These are phyloP conservation scores for Haliclona indistincta DNA, from an alignment of 37 sponge, comb jelly and placozoan genomes.

Conservation along the genomic window DNA sequence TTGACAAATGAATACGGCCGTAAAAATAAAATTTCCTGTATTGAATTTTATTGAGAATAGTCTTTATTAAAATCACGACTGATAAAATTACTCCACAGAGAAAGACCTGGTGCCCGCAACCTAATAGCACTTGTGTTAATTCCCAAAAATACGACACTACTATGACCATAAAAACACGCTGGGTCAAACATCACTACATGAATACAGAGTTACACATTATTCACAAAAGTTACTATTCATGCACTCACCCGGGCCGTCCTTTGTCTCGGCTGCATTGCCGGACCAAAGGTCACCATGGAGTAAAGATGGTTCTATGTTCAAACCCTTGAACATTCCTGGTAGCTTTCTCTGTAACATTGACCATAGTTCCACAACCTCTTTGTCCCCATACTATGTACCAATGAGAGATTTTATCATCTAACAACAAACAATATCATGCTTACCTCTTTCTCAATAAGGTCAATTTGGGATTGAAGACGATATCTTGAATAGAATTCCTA, in stretches of 20 bases:
- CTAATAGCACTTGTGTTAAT: neutral
- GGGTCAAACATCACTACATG: constrained; percentile 44
- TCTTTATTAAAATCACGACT: too few relatives aligned
- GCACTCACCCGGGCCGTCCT: constrained; percentile 39
- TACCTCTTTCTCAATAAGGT: constrained; percentile 33
- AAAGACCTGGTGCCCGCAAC: constrained; percentile 1
- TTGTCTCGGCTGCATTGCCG: constrained; percentile 64
- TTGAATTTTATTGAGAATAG: too few relatives aligned
- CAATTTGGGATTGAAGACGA: constrained; percentile 57
- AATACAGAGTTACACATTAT: neutral
- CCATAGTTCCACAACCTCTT: constrained; percentile 57
- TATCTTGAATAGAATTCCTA: constrained; percentile 66
- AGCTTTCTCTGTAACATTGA: constrained; percentile 23
- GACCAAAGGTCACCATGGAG: constrained; percentile 85
- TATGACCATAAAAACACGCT: constrained; percentile 44
- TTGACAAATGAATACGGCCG: too few relatives aligned
- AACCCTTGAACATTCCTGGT: constrained; percentile 49
- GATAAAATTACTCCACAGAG: too few relatives aligned
- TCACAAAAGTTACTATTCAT: constrained; percentile 1
- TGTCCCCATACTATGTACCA: constrained; percentile 54
- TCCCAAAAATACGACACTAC: neutral
- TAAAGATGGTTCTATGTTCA: constrained; percentile 55
- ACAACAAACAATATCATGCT: neutral
- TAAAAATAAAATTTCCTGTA: too few relatives aligned
- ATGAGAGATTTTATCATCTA: neutral